Evolutionary conservation across 2,797 vertebrate species (phyloP).

Genomic region (Hippoglossus hippoglossus): DNA sequence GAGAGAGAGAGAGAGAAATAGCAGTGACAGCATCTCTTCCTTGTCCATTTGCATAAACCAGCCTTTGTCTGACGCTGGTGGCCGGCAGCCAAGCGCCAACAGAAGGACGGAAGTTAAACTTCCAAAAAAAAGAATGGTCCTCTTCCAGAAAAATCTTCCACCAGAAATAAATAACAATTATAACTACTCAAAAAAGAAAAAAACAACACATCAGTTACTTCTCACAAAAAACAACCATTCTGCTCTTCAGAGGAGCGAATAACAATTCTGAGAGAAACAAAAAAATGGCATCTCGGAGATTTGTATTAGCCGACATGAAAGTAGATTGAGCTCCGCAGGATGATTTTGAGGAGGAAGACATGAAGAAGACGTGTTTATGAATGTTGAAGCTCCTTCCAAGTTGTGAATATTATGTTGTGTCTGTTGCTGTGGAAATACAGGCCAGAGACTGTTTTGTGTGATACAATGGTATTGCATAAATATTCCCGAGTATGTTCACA

Average conservation of each 20-base stretch:
- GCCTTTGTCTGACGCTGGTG: constrained; percentile 87
- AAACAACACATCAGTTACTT: constrained; percentile 69
- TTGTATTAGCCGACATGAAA: constrained; percentile 77
- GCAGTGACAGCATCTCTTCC: constrained; percentile 75
- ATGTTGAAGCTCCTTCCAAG: constrained; percentile 72
- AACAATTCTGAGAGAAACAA: constrained; percentile 67
- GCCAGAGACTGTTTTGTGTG: constrained; percentile 76
- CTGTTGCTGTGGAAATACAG: constrained; percentile 74
- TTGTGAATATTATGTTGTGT: constrained; percentile 69
- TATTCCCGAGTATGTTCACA: constrained; percentile 71
- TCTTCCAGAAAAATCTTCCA: constrained; percentile 80
- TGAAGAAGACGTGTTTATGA: constrained; percentile 62
- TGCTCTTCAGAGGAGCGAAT: constrained; percentile 60
- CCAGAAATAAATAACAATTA: constrained; percentile 82
- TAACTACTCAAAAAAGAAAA: constrained; percentile 63
- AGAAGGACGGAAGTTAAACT: constrained; percentile 89
- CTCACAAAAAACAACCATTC: constrained; percentile 51
- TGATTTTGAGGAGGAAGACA: constrained; percentile 61
- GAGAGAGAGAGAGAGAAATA: constrained; percentile 53
- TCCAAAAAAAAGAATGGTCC: constrained; percentile 78
- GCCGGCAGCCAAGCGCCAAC: constrained; percentile 85
- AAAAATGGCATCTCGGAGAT: constrained; percentile 62
- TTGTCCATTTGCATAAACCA: constrained; percentile 87
- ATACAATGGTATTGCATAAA: constrained; percentile 72
- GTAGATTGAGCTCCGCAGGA: constrained; percentile 60